Evolutionary conservation across 2,113 vertebrate genomes (phyloP).

Genomic region (Calidris pugnax): DNA sequence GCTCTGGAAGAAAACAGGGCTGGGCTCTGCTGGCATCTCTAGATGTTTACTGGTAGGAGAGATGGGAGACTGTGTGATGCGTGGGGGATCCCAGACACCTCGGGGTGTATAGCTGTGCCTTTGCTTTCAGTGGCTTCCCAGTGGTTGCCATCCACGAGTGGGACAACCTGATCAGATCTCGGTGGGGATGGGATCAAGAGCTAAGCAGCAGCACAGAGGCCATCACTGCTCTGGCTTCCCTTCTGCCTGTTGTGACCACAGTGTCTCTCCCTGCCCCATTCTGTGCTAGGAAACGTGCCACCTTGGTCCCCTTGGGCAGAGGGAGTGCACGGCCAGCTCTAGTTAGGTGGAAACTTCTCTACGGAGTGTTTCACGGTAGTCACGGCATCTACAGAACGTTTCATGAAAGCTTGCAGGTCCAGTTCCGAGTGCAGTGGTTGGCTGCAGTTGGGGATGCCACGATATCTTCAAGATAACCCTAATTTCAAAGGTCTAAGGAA

Average conservation of each 20-base stretch:
- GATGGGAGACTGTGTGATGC: not conserved
- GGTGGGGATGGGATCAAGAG: not conserved
- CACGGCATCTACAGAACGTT: not conserved
- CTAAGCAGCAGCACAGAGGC: not conserved
- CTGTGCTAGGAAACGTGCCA: rapidly evolving
- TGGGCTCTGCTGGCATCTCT: not conserved
- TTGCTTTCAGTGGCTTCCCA: not conserved
- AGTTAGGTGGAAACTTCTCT: not conserved
- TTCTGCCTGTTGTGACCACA: not conserved
- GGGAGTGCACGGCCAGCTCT: not conserved
- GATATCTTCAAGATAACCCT: not conserved
- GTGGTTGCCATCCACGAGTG: not conserved
- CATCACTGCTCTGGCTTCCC: not conserved
- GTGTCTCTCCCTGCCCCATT: not conserved
- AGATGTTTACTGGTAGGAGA: not conserved
- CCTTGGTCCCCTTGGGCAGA: not conserved
- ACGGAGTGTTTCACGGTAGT: not conserved
- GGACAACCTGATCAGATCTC: not conserved
- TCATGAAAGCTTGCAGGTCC: not conserved
- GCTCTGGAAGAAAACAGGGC: not conserved
- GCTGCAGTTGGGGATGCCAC: not conserved
- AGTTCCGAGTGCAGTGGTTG: not conserved
- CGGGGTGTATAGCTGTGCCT: not conserved
- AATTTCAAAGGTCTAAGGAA: not conserved
- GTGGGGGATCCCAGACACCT: not conserved